phyloP scores from a whole-genome alignment of 2,797 vertebrate genomes.

The Trichosurus vulpecula region DNA sequence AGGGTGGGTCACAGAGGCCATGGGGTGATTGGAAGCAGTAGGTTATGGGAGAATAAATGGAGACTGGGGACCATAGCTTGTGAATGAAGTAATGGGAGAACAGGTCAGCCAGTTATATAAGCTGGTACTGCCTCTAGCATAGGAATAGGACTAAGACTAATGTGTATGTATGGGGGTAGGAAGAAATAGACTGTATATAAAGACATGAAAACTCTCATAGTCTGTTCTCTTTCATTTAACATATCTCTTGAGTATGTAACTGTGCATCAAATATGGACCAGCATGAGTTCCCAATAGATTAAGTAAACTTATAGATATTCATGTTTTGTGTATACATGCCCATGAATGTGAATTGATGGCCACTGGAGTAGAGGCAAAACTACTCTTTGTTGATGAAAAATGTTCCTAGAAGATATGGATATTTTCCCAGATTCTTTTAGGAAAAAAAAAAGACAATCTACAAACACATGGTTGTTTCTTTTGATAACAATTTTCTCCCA shows the following conservation, averaged over 20 bases:
- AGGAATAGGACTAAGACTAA: not conserved
- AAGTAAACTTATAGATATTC: not conserved
- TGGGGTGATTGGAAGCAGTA: not conserved
- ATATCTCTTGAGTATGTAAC: not conserved
- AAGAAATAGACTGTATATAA: not conserved
- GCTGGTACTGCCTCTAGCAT: not conserved
- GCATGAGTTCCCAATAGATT: not conserved
- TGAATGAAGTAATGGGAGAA: not conserved
- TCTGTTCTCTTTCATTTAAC: not conserved
- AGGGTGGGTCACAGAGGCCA: not conserved
- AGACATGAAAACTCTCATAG: not conserved
- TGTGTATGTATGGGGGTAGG: not conserved
- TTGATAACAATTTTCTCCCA: slow-evolving; percentile 64
- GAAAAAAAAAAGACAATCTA: slow-evolving; percentile 51
- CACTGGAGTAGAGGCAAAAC: not conserved
- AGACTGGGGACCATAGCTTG: not conserved
- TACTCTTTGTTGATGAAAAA: slow-evolving; percentile 22
- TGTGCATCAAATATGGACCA: not conserved
- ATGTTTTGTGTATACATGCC: not conserved
- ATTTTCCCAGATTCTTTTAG: slow-evolving; percentile 57
- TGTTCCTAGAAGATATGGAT: not conserved
- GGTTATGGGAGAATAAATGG: not conserved
- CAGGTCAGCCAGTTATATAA: not conserved
- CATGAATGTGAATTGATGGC: not conserved
- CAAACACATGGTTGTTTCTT: slow-evolving; percentile 32